Evolutionary conservation across 2,797 vertebrate species (phyloP).

Genomic region (Parotocinclus haroldoi): DNA sequence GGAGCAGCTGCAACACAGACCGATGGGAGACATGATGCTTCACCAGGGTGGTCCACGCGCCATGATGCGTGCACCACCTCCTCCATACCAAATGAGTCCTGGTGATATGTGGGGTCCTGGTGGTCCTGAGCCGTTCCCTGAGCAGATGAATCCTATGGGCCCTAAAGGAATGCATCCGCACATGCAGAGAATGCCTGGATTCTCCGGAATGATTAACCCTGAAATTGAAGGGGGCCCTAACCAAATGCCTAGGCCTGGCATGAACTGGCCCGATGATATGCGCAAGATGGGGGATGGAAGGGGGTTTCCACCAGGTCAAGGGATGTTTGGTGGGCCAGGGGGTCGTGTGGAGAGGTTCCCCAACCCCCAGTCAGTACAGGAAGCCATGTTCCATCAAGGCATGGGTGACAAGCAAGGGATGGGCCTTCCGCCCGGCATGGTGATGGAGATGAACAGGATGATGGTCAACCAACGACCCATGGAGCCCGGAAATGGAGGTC

Average conservation of each 20-base stretch:
- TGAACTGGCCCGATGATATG: conserved; percentile 96
- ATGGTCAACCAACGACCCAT: conserved; percentile 89
- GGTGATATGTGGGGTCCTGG: conserved; percentile 92
- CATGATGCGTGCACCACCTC: conserved; percentile 90
- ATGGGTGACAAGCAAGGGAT: conserved; percentile 92
- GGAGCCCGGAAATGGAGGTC: conserved; percentile 86
- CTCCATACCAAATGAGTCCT: conserved; percentile 94
- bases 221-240: conserved; percentile 92
- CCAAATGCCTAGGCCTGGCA: conserved; percentile 79
- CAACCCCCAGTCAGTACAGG: conserved; percentile 89
- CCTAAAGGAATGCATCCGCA: conserved; percentile 90
- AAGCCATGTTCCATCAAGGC: conserved; percentile 95
- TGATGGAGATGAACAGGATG: conserved; percentile 94
- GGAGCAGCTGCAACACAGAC: conserved; percentile 92
- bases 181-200: conserved; percentile 92
- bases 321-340: conserved; percentile 84
- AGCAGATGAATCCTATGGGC: conserved; percentile 84
- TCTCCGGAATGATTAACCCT: conserved; percentile 94
- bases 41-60: conserved; percentile 91
- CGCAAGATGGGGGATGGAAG: conserved; percentile 90
- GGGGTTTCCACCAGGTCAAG: conserved; percentile 84
- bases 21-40: conserved; percentile 96
- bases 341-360: conserved; percentile 94
- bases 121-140: conserved; percentile 86
- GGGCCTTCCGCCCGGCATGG: conserved; percentile 86